Percentiles rank a stretch among this genome's conserved stretches.
Conservation (phyloP, 2,888 invertebrate species). For the Escarpia spicata region DNA sequence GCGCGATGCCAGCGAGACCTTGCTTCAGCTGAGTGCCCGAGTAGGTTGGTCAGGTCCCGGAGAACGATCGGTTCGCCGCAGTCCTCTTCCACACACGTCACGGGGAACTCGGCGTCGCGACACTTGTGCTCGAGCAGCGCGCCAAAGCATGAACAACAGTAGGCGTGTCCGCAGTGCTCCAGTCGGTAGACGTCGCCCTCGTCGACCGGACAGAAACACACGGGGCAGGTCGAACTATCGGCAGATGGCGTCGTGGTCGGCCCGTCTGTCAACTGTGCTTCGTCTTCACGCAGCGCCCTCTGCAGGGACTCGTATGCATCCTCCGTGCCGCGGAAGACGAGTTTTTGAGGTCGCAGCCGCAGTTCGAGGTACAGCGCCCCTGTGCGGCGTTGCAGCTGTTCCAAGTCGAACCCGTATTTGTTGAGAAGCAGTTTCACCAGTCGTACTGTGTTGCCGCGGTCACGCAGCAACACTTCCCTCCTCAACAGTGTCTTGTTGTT, state of each 20-base stretch:
- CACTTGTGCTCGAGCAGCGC: slow-evolving; percentile 41
- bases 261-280: not conserved
- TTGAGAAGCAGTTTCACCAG: slow-evolving; percentile 29
- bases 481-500: not conserved
- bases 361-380: slow-evolving; percentile 26
- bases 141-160: slow-evolving; percentile 51
- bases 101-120: slow-evolving; percentile 47
- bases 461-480: slow-evolving; percentile 25
- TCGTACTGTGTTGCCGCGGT: slow-evolving; percentile 13
- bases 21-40: slow-evolving; percentile 41
- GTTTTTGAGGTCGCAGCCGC: not conserved
- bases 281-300: slow-evolving; percentile 20
- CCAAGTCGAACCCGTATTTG: slow-evolving; percentile 29
- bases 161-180: slow-evolving; percentile 58
- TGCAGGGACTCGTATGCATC: slow-evolving; percentile 23
- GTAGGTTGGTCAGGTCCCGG: slow-evolving; percentile 32
- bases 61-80: slow-evolving; percentile 46
- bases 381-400: slow-evolving; percentile 14
- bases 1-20: slow-evolving; percentile 39
- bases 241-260: not conserved
- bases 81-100: slow-evolving; percentile 49
- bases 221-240: slow-evolving; percentile 46
- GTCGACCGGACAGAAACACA: slow-evolving; percentile 53
- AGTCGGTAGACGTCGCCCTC: slow-evolving; percentile 48
- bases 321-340: slow-evolving; percentile 20